These are phyloP conservation scores for Vipera latastei DNA, from an alignment of 2,797 vertebrate genomes.

Conservation along the genomic window DNA sequence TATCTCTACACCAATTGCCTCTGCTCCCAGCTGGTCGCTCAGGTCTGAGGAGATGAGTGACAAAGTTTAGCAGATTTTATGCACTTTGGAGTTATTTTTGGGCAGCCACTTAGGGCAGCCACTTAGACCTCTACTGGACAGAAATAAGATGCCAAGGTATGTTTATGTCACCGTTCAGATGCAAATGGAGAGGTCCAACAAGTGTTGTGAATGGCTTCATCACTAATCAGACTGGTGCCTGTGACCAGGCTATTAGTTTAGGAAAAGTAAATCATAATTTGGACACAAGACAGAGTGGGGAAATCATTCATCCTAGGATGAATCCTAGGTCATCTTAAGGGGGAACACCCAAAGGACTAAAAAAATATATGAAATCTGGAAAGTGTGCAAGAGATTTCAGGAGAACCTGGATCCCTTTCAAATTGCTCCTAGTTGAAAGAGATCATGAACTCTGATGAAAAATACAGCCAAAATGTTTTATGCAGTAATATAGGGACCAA, in stretches of 20 bases:
- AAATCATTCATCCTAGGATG: not conserved
- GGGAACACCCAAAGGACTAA: not conserved
- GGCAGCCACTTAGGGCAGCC: not conserved
- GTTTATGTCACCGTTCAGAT: not conserved
- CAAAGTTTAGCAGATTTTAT: not conserved
- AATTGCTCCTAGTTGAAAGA: not conserved
- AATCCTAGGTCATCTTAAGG: not conserved
- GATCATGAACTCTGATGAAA: constrained; percentile 2
- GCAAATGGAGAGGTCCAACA: not conserved
- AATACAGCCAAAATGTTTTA: constrained; percentile 1
- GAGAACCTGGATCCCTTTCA: not conserved
- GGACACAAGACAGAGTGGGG: no score
- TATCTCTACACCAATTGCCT: not conserved
- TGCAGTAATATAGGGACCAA: not conserved
- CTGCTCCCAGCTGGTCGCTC: not conserved
- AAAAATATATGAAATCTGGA: not conserved
- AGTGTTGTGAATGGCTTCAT: not conserved
- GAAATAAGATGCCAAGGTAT: not conserved
- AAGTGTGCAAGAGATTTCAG: not conserved
- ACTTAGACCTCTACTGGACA: not conserved
- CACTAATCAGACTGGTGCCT: not conserved
- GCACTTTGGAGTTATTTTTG: not conserved
- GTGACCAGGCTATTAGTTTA: not conserved
- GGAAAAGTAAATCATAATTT: not conserved
- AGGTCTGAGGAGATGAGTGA: not conserved